A percentile compares a stretch with the other conserved stretches of the same genome.
These are phyloP conservation scores for Epinephelus fuscoguttatus DNA, from an alignment of 2,113 vertebrate species.

Conservation along the genomic window DNA sequence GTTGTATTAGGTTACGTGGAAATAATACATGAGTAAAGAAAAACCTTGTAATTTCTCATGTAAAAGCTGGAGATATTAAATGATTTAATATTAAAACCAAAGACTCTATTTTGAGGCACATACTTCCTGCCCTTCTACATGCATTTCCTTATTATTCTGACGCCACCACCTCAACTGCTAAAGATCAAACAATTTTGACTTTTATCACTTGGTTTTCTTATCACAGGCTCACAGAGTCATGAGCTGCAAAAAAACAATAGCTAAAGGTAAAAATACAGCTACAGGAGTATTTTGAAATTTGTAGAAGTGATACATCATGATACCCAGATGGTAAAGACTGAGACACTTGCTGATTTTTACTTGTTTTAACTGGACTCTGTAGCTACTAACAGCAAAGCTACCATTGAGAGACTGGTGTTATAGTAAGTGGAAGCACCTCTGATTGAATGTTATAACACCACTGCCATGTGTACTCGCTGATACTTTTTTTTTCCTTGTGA, in stretches of 20 bases:
- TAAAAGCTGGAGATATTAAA: background rate
- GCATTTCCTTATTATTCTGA: background rate
- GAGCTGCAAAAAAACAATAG: background rate
- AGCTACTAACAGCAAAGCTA: slow-evolving; percentile 15
- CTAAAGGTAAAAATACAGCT: background rate
- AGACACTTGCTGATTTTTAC: slow-evolving; percentile 14
- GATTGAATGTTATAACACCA: slow-evolving; percentile 33
- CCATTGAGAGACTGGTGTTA: slow-evolving; percentile 7
- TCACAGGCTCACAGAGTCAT: background rate
- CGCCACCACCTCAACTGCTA: background rate
- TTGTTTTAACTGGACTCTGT: slow-evolving; percentile 38
- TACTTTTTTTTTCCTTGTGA: slow-evolving; percentile 29
- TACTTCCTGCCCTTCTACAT: background rate
- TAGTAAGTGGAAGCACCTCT: slow-evolving; percentile 22
- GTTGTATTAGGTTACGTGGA: too few relatives aligned
- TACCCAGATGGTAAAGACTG: slow-evolving; percentile 12
- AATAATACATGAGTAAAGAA: background rate
- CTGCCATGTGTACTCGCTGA: slow-evolving; percentile 52
- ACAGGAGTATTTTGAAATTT: background rate
- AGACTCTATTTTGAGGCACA: background rate
- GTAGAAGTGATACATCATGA: background rate
- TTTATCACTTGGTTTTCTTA: background rate
- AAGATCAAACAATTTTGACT: background rate
- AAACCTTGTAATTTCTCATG: background rate
- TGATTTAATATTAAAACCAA: background rate